Conservation (phyloP, 2,113 vertebrate species). For the Sapayoa aenigma region DNA sequence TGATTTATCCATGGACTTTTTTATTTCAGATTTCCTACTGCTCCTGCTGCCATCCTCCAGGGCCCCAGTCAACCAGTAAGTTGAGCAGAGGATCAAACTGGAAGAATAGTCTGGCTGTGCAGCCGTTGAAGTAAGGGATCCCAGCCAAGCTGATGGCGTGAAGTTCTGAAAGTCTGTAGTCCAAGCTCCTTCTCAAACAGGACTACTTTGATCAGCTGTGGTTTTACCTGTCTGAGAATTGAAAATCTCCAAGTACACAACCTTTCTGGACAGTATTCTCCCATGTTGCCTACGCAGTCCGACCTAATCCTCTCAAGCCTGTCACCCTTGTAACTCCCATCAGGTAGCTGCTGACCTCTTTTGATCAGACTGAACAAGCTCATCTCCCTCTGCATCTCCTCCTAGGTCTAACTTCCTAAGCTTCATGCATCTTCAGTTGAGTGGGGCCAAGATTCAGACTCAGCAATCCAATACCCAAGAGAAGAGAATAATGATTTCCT, state of each 20-base stretch:
- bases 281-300: neutral
- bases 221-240: neutral
- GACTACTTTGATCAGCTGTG: neutral
- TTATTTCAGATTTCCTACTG: neutral
- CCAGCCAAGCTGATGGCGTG: neutral
- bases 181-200: neutral
- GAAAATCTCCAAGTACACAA: neutral
- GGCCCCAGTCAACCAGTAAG: neutral
- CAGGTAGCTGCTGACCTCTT: neutral
- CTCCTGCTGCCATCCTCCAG: fast-evolving
- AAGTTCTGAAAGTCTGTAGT: neutral
- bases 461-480: neutral
- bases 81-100: neutral
- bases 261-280: neutral
- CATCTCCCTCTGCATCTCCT: neutral
- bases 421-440: neutral
- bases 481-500: neutral
- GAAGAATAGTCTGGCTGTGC: neutral
- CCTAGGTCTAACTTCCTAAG: neutral
- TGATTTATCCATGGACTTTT: neutral
- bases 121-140: neutral
- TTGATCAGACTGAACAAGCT: neutral
- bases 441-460: neutral
- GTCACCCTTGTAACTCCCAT: neutral
- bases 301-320: neutral